A percentile compares a stretch with the other conserved stretches of the same genome.
Evolutionary conservation across 2,888 invertebrate species (phyloP).

Genomic region (Myathropa florea): DNA sequence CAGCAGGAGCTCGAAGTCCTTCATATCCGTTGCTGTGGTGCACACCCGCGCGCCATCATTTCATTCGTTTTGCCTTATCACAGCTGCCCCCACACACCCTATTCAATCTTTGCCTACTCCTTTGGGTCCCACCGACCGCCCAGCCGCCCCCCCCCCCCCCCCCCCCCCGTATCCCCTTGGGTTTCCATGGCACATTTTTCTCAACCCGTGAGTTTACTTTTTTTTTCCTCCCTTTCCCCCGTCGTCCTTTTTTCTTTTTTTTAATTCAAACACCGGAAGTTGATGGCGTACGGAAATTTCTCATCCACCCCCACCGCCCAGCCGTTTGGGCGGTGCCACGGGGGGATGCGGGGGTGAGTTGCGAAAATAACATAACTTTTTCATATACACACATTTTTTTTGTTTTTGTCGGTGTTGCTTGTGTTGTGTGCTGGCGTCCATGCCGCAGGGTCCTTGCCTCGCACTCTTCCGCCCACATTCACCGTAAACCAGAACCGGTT

Average conservation of each 20-base stretch:
- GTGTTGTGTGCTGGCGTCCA: not conserved
- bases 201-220: conserved; percentile 1
- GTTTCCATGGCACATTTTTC: conserved; percentile 55
- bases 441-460: conserved; percentile 17
- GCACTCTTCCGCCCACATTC: conserved; percentile 58
- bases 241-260: conserved; percentile 31
- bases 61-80: conserved; percentile 65
- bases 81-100: conserved; percentile 42
- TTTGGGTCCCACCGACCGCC: not conserved
- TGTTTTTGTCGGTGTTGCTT: conserved; percentile 3
- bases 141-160: not conserved
- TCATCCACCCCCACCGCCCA: conserved; percentile 24
- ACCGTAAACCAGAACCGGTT: conserved; percentile 62
- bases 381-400: conserved; percentile 17
- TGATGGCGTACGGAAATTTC: conserved; percentile 64
- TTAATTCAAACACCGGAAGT: conserved; percentile 65
- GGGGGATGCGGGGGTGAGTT: not conserved
- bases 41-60: not conserved
- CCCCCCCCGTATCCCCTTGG: not conserved
- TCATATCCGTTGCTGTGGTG: conserved; percentile 32
- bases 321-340: not conserved
- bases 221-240: not conserved
- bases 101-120: conserved; percentile 56
- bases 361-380: conserved; percentile 68
- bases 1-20: conserved; percentile 1